Conservation (phyloP, 2,113 vertebrate species). For the Cyanoderma ruficeps region DNA sequence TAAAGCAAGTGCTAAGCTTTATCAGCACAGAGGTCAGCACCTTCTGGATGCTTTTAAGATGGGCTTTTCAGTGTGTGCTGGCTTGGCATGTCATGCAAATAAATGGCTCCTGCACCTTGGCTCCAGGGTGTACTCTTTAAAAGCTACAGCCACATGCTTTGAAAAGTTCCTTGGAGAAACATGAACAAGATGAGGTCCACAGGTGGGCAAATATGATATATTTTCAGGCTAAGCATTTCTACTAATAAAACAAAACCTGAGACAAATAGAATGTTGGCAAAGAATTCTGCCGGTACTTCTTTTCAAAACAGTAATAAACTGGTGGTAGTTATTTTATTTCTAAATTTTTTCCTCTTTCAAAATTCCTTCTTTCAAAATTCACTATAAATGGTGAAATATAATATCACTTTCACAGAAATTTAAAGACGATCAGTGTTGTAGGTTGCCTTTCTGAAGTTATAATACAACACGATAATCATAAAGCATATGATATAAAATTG, state of each 20-base stretch:
- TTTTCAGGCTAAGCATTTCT: neutral
- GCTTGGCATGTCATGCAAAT: neutral
- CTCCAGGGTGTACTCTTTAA: neutral
- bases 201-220: rapidly evolving
- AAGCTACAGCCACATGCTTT: neutral
- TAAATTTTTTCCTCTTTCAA: neutral
- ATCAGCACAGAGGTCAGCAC: neutral
- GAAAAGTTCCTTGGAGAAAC: neutral
- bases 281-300: neutral
- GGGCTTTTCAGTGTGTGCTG: neutral
- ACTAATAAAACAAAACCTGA: neutral
- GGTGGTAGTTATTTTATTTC: neutral
- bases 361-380: neutral
- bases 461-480: neutral
- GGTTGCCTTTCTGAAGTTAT: neutral
- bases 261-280: neutral
- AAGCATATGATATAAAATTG: neutral
- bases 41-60: neutral
- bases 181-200: neutral
- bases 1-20: neutral
- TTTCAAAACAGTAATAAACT: neutral
- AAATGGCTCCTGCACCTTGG: neutral
- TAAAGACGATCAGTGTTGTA: neutral
- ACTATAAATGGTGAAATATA: neutral
- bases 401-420: neutral